Evolutionary conservation across 1,140 invertebrate genomes (phyloP).

Genomic region (Achatina immaculata): DNA sequence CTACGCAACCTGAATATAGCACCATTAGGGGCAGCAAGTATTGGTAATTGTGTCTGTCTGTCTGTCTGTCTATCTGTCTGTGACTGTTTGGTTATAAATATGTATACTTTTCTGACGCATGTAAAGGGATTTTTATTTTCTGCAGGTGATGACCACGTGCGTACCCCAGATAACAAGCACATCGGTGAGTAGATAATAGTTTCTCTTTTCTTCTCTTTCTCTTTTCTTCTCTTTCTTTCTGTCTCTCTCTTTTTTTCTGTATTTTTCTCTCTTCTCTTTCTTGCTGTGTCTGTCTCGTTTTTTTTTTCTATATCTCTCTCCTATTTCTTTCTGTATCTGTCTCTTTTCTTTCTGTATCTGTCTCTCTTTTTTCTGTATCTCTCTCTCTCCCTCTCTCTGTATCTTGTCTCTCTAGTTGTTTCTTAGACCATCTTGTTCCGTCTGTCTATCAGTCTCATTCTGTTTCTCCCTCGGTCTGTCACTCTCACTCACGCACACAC

Average conservation of each 20-base stretch:
- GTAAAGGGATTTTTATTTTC: too few relatives aligned
- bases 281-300: too few relatives aligned
- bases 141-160: slow-evolving; percentile 3
- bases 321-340: neutral
- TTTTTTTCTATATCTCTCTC: too few relatives aligned
- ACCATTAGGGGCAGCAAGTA: too few relatives aligned
- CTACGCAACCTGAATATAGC: too few relatives aligned
- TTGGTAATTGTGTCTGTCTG: neutral
- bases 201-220: too few relatives aligned
- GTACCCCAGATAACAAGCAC: neutral
- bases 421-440: neutral
- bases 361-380: too few relatives aligned
- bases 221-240: too few relatives aligned
- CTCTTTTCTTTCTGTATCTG: slow-evolving; percentile 3
- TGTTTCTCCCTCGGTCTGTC: neutral
- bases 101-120: too few relatives aligned
- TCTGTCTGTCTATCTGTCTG: slow-evolving; percentile 8
- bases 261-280: too few relatives aligned
- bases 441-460: neutral
- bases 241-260: neutral
- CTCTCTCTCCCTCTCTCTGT: too few relatives aligned
- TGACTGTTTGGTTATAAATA: too few relatives aligned
- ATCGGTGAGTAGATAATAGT: neutral
- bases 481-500: neutral
- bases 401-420: slow-evolving; percentile 1